Evolutionary conservation across 92 coral and sea anemone species (phyloP), one percentile per base, ranked within the genome.

Genomic region (Phymanthus crucifer): DNA sequence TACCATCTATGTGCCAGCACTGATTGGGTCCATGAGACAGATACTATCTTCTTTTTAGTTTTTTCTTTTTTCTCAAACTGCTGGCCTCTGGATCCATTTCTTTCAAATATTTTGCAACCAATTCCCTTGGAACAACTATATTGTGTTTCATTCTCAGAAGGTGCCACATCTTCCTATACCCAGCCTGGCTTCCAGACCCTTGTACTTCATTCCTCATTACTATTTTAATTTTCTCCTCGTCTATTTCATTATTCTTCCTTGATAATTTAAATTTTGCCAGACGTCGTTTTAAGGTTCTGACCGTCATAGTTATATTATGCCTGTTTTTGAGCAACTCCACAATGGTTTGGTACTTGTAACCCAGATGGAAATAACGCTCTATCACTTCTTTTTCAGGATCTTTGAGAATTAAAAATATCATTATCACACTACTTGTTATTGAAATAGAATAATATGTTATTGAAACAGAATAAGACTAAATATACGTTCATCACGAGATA

Each of bases 121-220:
- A 76, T 69, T 13, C 70, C 29, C 92, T 70, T 54, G 83, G 78
- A 34, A 73, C 85, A 76, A 84, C 89, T 50, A 88, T 50, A 71
- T 79, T 83, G 38, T 88, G 71, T 43, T 80, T 84, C 48, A 76
- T 27, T 66, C 80, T 38, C 43, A 88, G 83, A 3, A 88, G 46
- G 72, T 88, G 85, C 89, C 89, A 88, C 84, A 87, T 87, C 70
- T 79, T 87, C 66, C 92, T 84, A 74, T 88, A 88, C 47, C 92
- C 89, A 0, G 86, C 57, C 54, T 79, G 88, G 52, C 79, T 71
- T 43, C 92, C 92, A 18, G 80, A 65, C 21, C 83, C 89, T 88
- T 88, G 78, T 69, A 84, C 77, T 84, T 88, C 92, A 0, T 56
- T 50, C 48, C 67, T 76, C 66, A 88, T 84, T 38, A 88, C 72